These are phyloP conservation scores for Nomia melanderi DNA, from an alignment of 1,140 invertebrate genomes.

Conservation along the genomic window DNA sequence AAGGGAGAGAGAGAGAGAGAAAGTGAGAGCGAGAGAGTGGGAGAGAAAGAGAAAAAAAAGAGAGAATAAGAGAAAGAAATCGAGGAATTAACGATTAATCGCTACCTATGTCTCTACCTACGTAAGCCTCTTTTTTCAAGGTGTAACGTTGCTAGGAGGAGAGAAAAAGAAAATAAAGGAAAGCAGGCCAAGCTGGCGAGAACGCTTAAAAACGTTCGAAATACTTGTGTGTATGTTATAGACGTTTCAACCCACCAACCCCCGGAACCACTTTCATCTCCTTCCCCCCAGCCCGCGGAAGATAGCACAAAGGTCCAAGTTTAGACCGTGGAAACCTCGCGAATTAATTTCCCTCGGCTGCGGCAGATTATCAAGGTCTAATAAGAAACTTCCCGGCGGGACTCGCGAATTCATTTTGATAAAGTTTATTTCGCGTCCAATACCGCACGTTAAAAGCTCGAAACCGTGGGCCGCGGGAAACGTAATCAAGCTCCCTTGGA, in stretches of 20 bases:
- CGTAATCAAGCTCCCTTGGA: neutral
- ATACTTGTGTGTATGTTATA: neutral
- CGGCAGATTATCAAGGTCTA: neutral
- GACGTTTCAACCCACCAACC: neutral
- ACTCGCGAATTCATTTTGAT: neutral
- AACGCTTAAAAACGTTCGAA: constrained; percentile 38
- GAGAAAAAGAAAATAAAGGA: constrained; percentile 40
- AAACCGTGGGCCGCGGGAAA: neutral
- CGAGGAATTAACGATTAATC: constrained; percentile 35
- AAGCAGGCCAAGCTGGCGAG: constrained; percentile 7
- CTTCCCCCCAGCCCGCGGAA: neutral
- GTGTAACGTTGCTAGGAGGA: constrained; percentile 48
- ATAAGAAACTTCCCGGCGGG: constrained; percentile 10
- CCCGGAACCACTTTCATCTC: neutral
- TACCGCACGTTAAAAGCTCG: neutral
- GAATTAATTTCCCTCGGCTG: constrained; percentile 20
- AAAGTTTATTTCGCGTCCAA: neutral
- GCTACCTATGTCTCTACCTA: constrained; percentile 60
- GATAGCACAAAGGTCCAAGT: constrained; percentile 1
- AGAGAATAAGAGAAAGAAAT: neutral
- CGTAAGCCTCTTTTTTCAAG: constrained; percentile 60
- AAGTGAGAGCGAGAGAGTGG: too few species aligned
- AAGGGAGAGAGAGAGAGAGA: too few species aligned
- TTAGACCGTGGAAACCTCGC: neutral
- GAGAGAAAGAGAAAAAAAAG: neutral